A percentile compares a stretch with the other conserved stretches of the same genome.
phyloP scores from a whole-genome alignment of 2,113 vertebrate species.

The Carassius auratus region DNA sequence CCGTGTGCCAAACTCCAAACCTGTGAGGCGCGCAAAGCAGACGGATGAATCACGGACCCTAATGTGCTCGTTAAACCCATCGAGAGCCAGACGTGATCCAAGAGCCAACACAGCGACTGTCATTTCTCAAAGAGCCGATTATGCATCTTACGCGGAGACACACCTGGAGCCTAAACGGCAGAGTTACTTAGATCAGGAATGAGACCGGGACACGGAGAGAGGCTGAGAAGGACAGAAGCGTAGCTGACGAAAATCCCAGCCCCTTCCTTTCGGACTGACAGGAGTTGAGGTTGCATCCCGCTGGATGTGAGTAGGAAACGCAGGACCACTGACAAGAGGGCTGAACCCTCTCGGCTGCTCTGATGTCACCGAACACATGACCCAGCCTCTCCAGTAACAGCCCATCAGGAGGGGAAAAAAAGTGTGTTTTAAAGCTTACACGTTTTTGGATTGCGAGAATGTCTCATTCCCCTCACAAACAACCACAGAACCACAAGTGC shows the following conservation, averaged over 20 bases:
- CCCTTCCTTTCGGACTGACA: conserved; percentile 82
- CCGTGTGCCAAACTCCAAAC: conserved; percentile 52
- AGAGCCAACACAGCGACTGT: conserved; percentile 69
- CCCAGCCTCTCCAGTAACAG: conserved; percentile 99
- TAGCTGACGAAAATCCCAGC: conserved; percentile 81
- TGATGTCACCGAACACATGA: conserved; percentile 98
- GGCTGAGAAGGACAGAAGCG: conserved; percentile 67
- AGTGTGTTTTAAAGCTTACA: conserved; percentile 99
- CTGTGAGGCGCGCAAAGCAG: conserved; percentile 59
- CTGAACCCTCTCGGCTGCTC: conserved; percentile 87
- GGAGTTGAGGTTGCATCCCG: conserved; percentile 77
- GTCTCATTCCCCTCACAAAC: conserved; percentile 99
- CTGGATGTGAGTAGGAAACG: conserved; percentile 82
- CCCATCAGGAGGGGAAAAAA: conserved; percentile 91
- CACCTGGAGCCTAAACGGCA: conserved; percentile 66
- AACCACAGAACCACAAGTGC: conserved; percentile 99
- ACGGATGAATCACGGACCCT: conserved; percentile 69
- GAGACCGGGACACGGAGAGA: conserved; percentile 65
- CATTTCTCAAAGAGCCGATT: conserved; percentile 80
- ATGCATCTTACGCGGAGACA: conserved; percentile 64
- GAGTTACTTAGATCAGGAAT: background rate
- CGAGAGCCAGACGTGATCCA: conserved; percentile 73
- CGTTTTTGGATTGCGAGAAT: conserved; percentile 99
- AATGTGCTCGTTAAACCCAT: conserved; percentile 60
- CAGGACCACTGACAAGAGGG: conserved; percentile 82